Conservation (phyloP, 2,888 invertebrate genomes). For the Trachelus iudaicus region DNA sequence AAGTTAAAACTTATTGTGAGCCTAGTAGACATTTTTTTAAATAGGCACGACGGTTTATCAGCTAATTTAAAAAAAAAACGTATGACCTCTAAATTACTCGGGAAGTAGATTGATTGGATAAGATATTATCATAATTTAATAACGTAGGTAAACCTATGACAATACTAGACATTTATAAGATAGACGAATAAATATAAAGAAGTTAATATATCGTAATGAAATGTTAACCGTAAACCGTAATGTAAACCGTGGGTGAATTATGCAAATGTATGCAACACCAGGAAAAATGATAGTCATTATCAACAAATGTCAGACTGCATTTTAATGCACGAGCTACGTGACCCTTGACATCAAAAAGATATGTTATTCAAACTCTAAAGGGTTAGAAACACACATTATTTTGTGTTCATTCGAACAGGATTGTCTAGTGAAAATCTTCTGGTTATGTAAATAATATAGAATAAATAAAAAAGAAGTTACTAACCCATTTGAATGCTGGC, state of each 20-base stretch:
- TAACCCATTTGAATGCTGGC: slow-evolving; percentile 97
- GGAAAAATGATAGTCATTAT: neutral
- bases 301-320: neutral
- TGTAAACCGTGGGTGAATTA: neutral
- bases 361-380: neutral
- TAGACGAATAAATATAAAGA: neutral
- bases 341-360: neutral
- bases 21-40: neutral
- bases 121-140: neutral
- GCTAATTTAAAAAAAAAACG: neutral
- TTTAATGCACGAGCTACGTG: neutral
- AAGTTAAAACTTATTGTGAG: neutral
- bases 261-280: neutral
- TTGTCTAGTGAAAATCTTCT: neutral
- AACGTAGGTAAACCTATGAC: neutral
- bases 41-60: neutral
- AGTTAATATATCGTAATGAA: neutral
- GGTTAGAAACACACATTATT: neutral
- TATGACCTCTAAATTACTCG: neutral
- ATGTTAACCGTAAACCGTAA: no score
- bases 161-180: neutral
- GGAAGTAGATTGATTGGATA: neutral
- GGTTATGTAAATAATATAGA: neutral
- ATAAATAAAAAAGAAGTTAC: slow-evolving; percentile 44
- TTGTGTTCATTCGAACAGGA: neutral